Evolutionary conservation across 2,797 vertebrate genomes (phyloP), one percentile per base, ranked within the genome.

Genomic region (Chanos chanos): DNA sequence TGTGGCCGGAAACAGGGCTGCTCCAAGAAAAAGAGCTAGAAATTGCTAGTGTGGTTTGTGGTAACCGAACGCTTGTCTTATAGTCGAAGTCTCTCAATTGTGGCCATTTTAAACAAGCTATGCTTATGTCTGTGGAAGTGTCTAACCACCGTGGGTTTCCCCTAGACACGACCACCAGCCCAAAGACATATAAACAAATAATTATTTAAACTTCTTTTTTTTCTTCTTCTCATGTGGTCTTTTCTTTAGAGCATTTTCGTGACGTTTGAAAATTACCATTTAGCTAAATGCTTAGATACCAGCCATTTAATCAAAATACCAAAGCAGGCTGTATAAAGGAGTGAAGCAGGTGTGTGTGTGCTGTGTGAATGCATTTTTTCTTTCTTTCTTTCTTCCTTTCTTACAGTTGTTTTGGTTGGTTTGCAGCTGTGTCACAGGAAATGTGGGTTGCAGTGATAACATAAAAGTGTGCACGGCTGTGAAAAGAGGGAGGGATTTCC

Each of bases 401-500:
- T n/a, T n/a, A n/a, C n/a, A n/a, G n/a, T n/a, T n/a, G n/a, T 69
- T 66, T 65, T 61, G 22, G 41, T 37, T 18, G 7, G 59, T 53
- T 54, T 56, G 71, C 72, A 70, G 69, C 61, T 73, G 66, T 64
- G 27, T 49, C 47, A 28, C 45, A 81, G 81, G 78, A 83, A 74
- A 76, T 68, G 68, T 82, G 75, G 57, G 25, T 66, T 33, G 64
- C 61, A 45, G 58, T 68, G 83, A 85, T 83, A 83, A 80, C 63
- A 33, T 59, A 45, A 48, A 37, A 55, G 43, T 57, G 41, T 57
- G 45, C 55, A 40, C 13, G 27, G 34, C 30, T 61, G 41, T 36
- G 56, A 52, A 36, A 66, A 65, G 54, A 51, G 15, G 15, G 37
- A 49, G 64, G 52, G 43, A 54, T 76, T 70, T 82, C 81, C 81